A percentile compares a stretch with the other conserved stretches of the same genome.
These are phyloP conservation scores for Sphecodes monilicornis DNA, from an alignment of 2,888 invertebrate genomes.

Conservation along the genomic window DNA sequence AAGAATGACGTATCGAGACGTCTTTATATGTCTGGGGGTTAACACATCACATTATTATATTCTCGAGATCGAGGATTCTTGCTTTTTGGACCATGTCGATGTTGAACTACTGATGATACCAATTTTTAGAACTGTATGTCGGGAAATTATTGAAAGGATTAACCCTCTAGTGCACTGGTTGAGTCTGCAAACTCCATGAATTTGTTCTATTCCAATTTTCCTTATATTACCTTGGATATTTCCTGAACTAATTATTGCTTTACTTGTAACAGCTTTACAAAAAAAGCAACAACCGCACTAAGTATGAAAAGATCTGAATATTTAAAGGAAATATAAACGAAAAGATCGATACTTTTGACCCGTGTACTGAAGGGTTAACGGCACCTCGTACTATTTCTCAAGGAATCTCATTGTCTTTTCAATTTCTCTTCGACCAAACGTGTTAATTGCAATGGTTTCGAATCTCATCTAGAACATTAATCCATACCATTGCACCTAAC, in stretches of 20 bases:
- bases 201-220: no score
- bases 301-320: no score
- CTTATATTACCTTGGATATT: no score
- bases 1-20: neutral
- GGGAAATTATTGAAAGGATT: no score
- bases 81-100: neutral
- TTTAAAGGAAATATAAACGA: no score
- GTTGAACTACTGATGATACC: neutral
- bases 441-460: neutral
- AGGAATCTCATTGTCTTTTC: neutral
- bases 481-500: conserved; percentile 25
- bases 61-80: neutral
- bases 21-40: neutral
- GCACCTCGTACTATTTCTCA: neutral
- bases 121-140: neutral
- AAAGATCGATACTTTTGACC: no score
- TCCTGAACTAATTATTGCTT: no score
- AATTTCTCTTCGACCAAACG: neutral
- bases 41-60: neutral
- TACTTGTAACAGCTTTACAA: no score
- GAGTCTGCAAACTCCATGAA: no score
- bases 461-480: conserved; percentile 13
- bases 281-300: no score
- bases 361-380: no score
- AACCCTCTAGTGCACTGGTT: no score